Conservation (phyloP, 2,797 vertebrate species). For the Serranus cabrilla region DNA sequence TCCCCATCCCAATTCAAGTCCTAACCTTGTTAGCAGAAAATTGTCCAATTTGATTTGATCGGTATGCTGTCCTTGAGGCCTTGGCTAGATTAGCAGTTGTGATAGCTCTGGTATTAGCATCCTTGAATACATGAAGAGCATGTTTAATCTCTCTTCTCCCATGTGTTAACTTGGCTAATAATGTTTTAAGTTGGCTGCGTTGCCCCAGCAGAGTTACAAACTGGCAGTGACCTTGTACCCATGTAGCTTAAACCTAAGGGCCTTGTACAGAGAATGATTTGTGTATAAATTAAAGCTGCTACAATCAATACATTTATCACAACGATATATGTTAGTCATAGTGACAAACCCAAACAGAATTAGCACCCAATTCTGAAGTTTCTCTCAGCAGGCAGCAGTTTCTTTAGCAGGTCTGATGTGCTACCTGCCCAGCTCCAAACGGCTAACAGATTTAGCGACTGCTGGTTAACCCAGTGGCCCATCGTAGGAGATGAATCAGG, state of each 20-base stretch:
- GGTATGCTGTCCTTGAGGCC: slow-evolving; percentile 73
- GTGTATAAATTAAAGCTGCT: background rate
- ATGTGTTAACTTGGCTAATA: slow-evolving; percentile 58
- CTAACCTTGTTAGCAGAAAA: slow-evolving; percentile 81
- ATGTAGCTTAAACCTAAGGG: slow-evolving; percentile 4
- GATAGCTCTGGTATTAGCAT: slow-evolving; percentile 66
- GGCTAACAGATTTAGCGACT: background rate
- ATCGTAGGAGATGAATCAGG: background rate
- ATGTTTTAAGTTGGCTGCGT: slow-evolving; percentile 23
- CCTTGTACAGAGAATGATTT: background rate
- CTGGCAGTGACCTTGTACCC: slow-evolving; percentile 20
- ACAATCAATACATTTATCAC: slow-evolving; percentile 1
- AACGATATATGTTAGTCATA: background rate
- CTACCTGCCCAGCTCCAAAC: background rate
- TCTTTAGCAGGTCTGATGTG: background rate
- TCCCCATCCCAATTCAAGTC: slow-evolving; percentile 64
- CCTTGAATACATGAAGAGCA: slow-evolving; percentile 53
- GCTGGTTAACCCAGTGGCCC: background rate
- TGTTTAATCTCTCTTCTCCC: slow-evolving; percentile 44
- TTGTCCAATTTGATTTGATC: slow-evolving; percentile 80
- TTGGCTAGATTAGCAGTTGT: slow-evolving; percentile 67
- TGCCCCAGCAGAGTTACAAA: slow-evolving; percentile 19
- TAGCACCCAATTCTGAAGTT: background rate
- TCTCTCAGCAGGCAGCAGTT: background rate
- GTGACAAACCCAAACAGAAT: background rate